These are phyloP conservation scores for Lasioglossum baleicum DNA, from an alignment of 1,140 invertebrate genomes.

Conservation along the genomic window DNA sequence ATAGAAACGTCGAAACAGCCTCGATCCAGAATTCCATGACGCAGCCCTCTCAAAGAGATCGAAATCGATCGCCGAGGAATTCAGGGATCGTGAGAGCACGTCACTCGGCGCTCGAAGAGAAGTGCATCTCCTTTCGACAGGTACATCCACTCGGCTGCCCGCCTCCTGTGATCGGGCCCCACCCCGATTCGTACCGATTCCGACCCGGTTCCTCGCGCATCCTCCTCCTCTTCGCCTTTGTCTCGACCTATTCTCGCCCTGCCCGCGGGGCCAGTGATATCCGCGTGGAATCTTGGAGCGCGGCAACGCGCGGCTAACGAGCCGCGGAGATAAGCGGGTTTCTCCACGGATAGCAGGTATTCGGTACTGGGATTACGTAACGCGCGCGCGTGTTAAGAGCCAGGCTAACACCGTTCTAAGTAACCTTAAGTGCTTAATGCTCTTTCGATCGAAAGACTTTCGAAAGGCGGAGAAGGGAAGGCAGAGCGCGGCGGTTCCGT, in stretches of 20 bases:
- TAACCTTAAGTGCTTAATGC: slow-evolving; percentile 27
- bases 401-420: not conserved
- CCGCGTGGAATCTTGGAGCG: too few relatives aligned
- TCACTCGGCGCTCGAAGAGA: too few relatives aligned
- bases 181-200: slow-evolving; percentile 7
- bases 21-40: slow-evolving; percentile 18
- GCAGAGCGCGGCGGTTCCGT: not conserved
- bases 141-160: slow-evolving; percentile 48
- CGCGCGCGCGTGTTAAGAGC: not conserved
- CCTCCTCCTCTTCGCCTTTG: too few relatives aligned
- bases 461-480: not conserved
- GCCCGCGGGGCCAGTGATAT: too few relatives aligned
- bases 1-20: too few relatives aligned
- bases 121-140: slow-evolving; percentile 56
- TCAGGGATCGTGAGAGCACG: slow-evolving; percentile 41
- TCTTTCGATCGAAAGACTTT: slow-evolving; percentile 31
- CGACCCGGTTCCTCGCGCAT: not conserved
- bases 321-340: too few relatives aligned
- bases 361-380: slow-evolving; percentile 19
- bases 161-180: slow-evolving; percentile 33
- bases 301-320: too few relatives aligned
- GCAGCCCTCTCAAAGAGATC: slow-evolving; percentile 45
- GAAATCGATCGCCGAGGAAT: slow-evolving; percentile 41
- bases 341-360: too few relatives aligned
- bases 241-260: too few relatives aligned